Conservation (phyloP, 1,140 invertebrate species). For the Oryzaephilus surinamensis region DNA sequence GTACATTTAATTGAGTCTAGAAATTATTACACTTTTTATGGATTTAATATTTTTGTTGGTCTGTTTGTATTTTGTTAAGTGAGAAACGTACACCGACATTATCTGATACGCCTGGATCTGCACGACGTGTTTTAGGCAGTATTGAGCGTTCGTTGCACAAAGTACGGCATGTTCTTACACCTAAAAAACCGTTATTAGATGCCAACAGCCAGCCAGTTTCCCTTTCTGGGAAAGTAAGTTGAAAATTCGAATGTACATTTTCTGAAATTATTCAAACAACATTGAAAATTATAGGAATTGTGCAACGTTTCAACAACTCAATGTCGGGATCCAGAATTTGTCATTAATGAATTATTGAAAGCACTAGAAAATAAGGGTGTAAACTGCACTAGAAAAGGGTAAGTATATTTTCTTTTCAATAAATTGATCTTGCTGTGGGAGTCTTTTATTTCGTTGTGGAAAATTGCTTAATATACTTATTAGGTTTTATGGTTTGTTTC, state of each 20-base stretch:
- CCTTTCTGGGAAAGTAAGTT: slow-evolving; percentile 44
- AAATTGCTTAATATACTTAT: too few species aligned
- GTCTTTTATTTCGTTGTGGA: too few species aligned
- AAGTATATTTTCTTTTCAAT: slow-evolving; percentile 28
- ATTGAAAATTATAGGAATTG: slow-evolving; percentile 53
- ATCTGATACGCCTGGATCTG: slow-evolving; percentile 39
- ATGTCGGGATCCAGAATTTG: slow-evolving; percentile 52
- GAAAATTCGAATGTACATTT: too few species aligned
- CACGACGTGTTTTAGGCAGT: slow-evolving; percentile 52
- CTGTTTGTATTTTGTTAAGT: too few species aligned
- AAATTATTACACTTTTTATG: too few species aligned
- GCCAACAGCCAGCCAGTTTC: slow-evolving; percentile 33
- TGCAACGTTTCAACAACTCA: slow-evolving; percentile 65
- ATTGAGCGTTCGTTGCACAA: slow-evolving; percentile 59
- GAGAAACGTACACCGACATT: too few species aligned
- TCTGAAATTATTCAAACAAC: too few species aligned
- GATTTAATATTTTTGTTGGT: too few species aligned
- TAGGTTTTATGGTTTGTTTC: too few species aligned
- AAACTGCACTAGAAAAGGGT: slow-evolving; percentile 61
- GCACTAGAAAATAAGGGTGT: slow-evolving; percentile 58
- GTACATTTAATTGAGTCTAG: too few species aligned
- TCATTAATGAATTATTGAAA: slow-evolving; percentile 49
- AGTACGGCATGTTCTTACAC: slow-evolving; percentile 60
- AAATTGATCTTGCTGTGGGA: too few species aligned
- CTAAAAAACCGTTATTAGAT: slow-evolving; percentile 42